Evolutionary conservation across 1,140 invertebrate species (phyloP).

Genomic region (Tetraneura akinire): DNA sequence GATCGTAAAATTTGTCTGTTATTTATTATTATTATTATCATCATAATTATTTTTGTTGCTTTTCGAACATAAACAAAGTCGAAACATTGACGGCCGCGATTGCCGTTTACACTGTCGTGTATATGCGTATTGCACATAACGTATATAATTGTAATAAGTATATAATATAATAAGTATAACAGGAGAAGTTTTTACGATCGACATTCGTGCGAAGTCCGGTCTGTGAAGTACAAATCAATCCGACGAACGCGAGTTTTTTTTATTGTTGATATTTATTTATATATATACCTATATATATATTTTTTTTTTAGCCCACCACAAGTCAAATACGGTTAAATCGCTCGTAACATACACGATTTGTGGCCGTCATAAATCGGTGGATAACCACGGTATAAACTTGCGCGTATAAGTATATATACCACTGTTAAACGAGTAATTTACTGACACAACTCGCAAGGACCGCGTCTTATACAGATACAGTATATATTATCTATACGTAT

Average conservation of each 20-base stretch:
- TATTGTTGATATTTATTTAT: not conserved
- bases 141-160: too few species aligned
- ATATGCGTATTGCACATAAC: too few species aligned
- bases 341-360: slow-evolving; percentile 34
- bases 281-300: not conserved
- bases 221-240: slow-evolving; percentile 29
- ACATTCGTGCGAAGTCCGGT: not conserved
- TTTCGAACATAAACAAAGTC: slow-evolving; percentile 21
- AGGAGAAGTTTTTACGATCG: not conserved
- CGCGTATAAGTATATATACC: too few species aligned
- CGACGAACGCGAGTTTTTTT: not conserved
- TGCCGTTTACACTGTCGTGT: too few species aligned
- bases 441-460: too few species aligned
- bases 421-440: too few species aligned
- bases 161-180: not conserved
- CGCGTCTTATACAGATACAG: not conserved
- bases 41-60: not conserved
- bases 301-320: slow-evolving; percentile 12
- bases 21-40: not conserved
- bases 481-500: not conserved
- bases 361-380: slow-evolving; percentile 13
- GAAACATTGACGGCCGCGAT: not conserved
- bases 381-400: not conserved
- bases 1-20: slow-evolving; percentile 6
- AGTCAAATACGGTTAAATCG: slow-evolving; percentile 33